Base-by-base conservation (phyloP, 2,797 vertebrate genomes). In the Zalophus californianus region DNA sequence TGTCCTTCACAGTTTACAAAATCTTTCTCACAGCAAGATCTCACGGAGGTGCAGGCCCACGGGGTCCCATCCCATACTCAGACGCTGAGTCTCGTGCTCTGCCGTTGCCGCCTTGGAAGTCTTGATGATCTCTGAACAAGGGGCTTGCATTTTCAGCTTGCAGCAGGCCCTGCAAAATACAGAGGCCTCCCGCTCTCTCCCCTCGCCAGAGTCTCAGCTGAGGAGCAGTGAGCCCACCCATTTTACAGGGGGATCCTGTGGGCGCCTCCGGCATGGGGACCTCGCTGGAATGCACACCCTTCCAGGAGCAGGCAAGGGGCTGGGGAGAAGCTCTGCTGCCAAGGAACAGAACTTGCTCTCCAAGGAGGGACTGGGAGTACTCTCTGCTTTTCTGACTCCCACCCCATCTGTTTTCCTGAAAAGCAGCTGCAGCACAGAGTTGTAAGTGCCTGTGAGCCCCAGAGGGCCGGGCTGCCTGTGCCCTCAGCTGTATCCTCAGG, bases 1-100 rank as follows among this genome's bases (percentile, higher is more conserved):
- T 4, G 18, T 27, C 35, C 54, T 41, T 5, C 0, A 5, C 87
- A 35, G 38, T 60, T 56, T 2, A 78, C 27, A 14, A 12, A 58
- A 16, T 1, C 18, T 38, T n/a, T 75, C 77, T 14, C 52, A 66
- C 66, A 52, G 32, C 10, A 29, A 29, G 21, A 54, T 7, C 21
- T 86, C 29, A 1, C 0, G 5, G 54, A 25, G 2, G 1, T 7
- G 14, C 66, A 64, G 66, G 21, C 21, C 0, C 21, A 5, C 2
- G 5, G 38, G 18, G 2, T 29, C 60, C 50, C 3, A 2, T 29
- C 60, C 50, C 3, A 2, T 1, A 23, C 50, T 56, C 77, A n/a
- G 10, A n/a, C 3, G 8, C 60, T 41, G 32, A 20, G 56, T 44
- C 41, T 79, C 21, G 23, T 4, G 16, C 11, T 84, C 60, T 60